These are phyloP conservation scores for Silurus meridionalis DNA, from an alignment of 2,113 vertebrate genomes.

Conservation along the genomic window DNA sequence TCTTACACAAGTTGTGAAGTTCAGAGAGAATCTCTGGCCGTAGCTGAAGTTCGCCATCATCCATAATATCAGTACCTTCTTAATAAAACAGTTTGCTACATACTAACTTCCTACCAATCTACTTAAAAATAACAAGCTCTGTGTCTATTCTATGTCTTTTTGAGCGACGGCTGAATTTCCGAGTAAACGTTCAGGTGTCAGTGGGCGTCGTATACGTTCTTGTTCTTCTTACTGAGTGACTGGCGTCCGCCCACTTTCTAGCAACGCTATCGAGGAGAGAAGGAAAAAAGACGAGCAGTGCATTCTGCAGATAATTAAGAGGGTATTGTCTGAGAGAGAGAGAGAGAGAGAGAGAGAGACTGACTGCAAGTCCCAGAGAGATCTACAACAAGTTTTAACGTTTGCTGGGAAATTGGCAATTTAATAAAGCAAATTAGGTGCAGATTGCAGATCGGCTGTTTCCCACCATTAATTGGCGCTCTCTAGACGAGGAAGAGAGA, in stretches of 20 bases:
- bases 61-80: neutral
- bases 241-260: neutral
- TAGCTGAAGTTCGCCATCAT: neutral
- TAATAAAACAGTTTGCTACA: neutral
- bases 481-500: conserved; percentile 44
- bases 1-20: too few species aligned
- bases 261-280: neutral
- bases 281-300: conserved; percentile 72
- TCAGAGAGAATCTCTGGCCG: too few species aligned
- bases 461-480: conserved; percentile 63
- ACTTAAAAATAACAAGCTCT: too few species aligned
- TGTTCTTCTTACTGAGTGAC: neutral
- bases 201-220: neutral
- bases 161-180: neutral
- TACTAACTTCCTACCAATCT: too few species aligned
- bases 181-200: neutral
- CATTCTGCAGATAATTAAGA: conserved; percentile 76
- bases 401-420: conserved; percentile 66
- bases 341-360: neutral
- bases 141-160: neutral
- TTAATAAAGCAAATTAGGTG: conserved; percentile 67
- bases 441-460: conserved; percentile 63
- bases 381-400: conserved; percentile 53
- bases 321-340: conserved; percentile 67
- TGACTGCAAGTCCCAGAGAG: conserved; percentile 51